These are phyloP conservation scores for Paragorgia papillata DNA, from an alignment of 92 coral and sea anemone genomes.

Conservation along the genomic window DNA sequence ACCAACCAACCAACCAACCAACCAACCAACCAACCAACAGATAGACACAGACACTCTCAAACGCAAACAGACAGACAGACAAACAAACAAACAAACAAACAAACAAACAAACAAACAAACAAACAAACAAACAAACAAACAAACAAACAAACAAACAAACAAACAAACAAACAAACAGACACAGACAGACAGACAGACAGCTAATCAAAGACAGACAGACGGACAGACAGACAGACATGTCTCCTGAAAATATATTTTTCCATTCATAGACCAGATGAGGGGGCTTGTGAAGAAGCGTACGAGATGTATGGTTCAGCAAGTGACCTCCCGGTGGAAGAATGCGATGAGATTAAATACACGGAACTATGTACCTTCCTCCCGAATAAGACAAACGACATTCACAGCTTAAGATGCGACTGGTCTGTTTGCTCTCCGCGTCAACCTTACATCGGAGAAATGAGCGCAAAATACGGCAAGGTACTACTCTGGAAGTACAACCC, in stretches of 20 bases:
- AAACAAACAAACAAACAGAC: too few species aligned
- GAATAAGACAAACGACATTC: not conserved
- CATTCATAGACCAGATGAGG: not conserved
- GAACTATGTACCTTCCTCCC: conserved; percentile 12
- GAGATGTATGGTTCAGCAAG: conserved; percentile 12
- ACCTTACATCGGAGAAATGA: conserved; percentile 41
- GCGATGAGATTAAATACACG: not conserved
- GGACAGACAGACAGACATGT: too few species aligned
- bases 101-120: too few species aligned
- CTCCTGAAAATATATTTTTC: not conserved
- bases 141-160: too few species aligned
- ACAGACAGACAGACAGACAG: too few species aligned
- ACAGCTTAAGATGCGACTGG: conserved; percentile 31
- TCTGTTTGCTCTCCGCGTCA: conserved; percentile 22
- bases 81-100: too few species aligned
- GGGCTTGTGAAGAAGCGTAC: conserved; percentile 2
- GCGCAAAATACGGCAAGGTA: conserved; percentile 24
- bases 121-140: too few species aligned
- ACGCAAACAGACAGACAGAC: too few species aligned
- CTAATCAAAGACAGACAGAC: too few species aligned
- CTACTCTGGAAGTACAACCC: conserved; percentile 21
- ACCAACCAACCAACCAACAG: too few species aligned
- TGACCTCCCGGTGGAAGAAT: conserved; percentile 9
- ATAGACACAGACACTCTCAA: too few species aligned
- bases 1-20: too few species aligned